Evolutionary conservation across 2,888 invertebrate genomes (phyloP).

Genomic region (Nemurella pictetii): DNA sequence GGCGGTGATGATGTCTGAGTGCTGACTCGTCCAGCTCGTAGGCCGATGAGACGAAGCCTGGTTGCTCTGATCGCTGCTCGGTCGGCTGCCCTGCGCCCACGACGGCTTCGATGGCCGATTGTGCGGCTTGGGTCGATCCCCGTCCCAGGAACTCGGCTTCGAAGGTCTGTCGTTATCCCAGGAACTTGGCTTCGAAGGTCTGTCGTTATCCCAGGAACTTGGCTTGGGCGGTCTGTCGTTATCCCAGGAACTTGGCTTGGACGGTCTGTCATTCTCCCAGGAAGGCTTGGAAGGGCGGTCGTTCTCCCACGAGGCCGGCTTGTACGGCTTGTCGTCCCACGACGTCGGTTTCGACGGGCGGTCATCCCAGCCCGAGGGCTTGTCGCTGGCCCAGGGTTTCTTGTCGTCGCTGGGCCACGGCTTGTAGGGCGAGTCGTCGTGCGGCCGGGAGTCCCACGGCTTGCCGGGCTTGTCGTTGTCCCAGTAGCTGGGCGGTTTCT

Average conservation of each 20-base stretch:
- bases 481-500: slow-evolving; percentile 13
- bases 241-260: slow-evolving; percentile 30
- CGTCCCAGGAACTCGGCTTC: slow-evolving; percentile 23
- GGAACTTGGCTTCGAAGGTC: slow-evolving; percentile 16
- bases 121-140: slow-evolving; percentile 6
- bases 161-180: background rate
- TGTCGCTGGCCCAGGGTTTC: background rate
- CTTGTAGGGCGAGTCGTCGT: background rate
- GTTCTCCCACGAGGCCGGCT: slow-evolving; percentile 35
- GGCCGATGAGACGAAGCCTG: background rate
- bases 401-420: slow-evolving; percentile 20
- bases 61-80: background rate
- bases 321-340: slow-evolving; percentile 27
- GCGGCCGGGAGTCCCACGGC: slow-evolving; percentile 43
- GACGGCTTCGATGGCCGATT: background rate
- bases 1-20: slow-evolving; percentile 18
- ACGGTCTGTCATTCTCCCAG: slow-evolving; percentile 26
- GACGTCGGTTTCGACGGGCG: background rate
- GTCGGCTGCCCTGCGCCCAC: background rate
- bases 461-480: slow-evolving; percentile 45
- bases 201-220: background rate
- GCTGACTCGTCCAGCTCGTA: background rate
- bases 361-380: slow-evolving; percentile 13
- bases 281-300: slow-evolving; percentile 24
- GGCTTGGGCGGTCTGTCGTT: slow-evolving; percentile 22